Conservation (phyloP, 2,113 vertebrate species). For the Stercorarius parasiticus region DNA sequence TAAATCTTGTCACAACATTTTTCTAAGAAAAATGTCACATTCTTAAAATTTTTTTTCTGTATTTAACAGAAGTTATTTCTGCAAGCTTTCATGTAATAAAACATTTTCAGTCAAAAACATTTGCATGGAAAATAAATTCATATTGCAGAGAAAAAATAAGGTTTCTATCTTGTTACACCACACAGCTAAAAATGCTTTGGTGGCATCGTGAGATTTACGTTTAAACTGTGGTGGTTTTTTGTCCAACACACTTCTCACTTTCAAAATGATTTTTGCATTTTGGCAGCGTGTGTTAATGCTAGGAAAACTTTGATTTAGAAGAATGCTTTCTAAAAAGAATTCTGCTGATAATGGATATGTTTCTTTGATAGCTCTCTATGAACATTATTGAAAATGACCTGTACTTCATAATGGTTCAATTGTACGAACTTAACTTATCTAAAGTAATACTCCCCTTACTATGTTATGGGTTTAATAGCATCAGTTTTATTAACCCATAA, state of each 20-base stretch:
- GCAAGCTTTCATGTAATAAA: background rate
- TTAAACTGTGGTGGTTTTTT: background rate
- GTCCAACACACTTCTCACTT: background rate
- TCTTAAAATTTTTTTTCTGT: background rate
- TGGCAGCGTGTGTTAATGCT: background rate
- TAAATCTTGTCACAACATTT: conserved; percentile 12
- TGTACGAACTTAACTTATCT: background rate
- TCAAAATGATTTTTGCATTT: background rate
- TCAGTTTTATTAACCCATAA: background rate
- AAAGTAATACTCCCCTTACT: background rate
- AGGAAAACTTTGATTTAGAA: background rate
- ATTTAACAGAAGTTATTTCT: conserved; percentile 38
- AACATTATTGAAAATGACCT: background rate
- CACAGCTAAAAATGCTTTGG: background rate
- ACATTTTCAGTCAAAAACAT: background rate
- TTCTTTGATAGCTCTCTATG: background rate
- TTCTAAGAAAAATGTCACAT: conserved; percentile 44
- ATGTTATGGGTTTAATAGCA: background rate
- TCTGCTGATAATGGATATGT: background rate
- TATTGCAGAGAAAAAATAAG: background rate
- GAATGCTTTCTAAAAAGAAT: background rate
- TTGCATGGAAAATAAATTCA: background rate
- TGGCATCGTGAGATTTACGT: background rate
- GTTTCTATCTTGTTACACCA: background rate
- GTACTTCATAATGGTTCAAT: background rate